Evolutionary conservation across 2,797 vertebrate species (phyloP).

Genomic region (Pipistrellus kuhlii): DNA sequence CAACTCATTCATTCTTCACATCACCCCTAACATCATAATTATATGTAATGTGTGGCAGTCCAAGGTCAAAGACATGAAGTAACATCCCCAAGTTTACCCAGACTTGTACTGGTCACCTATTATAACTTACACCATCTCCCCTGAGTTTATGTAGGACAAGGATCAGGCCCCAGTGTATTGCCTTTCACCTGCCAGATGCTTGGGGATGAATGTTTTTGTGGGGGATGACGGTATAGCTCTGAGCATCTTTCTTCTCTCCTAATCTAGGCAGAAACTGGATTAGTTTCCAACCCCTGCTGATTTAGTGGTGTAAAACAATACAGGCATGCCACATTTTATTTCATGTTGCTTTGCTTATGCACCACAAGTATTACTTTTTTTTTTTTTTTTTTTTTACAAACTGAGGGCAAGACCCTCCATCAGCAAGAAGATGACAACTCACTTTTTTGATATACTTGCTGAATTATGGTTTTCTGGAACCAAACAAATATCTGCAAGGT

Average conservation of each 20-base stretch:
- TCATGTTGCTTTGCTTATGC: neutral
- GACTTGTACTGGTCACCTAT: neutral
- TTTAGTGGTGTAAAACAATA: neutral
- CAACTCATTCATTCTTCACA: neutral
- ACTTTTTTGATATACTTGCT: neutral
- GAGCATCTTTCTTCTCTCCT: neutral
- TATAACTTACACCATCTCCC: neutral
- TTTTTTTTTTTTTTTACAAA: neutral
- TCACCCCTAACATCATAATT: neutral
- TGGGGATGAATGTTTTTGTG: neutral
- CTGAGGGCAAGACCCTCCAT: neutral
- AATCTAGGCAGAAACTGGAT: neutral
- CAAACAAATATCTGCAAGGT: neutral
- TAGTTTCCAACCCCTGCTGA: neutral
- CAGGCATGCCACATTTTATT: neutral
- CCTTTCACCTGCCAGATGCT: neutral
- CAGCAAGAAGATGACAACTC: neutral
- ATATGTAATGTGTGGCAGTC: neutral
- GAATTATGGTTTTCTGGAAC: neutral
- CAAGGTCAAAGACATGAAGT: neutral
- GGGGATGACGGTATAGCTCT: neutral
- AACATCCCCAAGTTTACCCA: neutral
- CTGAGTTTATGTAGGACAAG: neutral
- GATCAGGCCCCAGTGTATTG: accelerated
- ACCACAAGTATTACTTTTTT: too few species aligned